These are phyloP conservation scores for Drosophila antonietae DNA, from an alignment of 2,888 invertebrate genomes.

Conservation along the genomic window DNA sequence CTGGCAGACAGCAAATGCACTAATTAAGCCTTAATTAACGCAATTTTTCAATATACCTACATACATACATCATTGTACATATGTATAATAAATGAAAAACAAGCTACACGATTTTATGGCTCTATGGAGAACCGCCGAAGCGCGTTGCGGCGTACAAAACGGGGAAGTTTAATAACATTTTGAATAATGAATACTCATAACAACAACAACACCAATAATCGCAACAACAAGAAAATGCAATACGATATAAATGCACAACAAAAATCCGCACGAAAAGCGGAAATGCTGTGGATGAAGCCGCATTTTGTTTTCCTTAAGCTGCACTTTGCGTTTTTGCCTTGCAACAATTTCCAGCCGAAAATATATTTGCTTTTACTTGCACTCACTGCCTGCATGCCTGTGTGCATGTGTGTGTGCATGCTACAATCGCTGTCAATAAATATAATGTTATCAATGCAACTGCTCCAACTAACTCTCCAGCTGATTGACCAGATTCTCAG, in stretches of 20 bases:
- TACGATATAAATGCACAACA: slow-evolving; percentile 64
- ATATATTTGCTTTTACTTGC: slow-evolving; percentile 40
- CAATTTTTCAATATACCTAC: slow-evolving; percentile 42
- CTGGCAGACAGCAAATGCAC: slow-evolving; percentile 46
- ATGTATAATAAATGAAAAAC: slow-evolving; percentile 37
- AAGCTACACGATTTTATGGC: slow-evolving; percentile 42
- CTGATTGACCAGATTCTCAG: slow-evolving; percentile 70
- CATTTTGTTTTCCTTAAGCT: slow-evolving; percentile 77
- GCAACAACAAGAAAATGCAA: slow-evolving; percentile 49
- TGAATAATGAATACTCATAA: slow-evolving; percentile 58
- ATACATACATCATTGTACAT: not conserved
- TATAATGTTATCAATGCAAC: slow-evolving; percentile 48
- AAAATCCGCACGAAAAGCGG: slow-evolving; percentile 69
- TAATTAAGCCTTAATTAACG: slow-evolving; percentile 75
- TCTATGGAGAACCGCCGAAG: slow-evolving; percentile 57
- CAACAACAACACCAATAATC: slow-evolving; percentile 32
- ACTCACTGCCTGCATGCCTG: not conserved
- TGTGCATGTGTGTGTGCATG: not conserved
- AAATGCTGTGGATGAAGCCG: slow-evolving; percentile 65
- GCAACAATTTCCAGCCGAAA: slow-evolving; percentile 40
- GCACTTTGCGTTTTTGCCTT: slow-evolving; percentile 39
- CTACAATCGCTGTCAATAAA: slow-evolving; percentile 39
- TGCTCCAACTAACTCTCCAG: slow-evolving; percentile 30
- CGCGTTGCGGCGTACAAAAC: slow-evolving; percentile 49
- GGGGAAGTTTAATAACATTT: slow-evolving; percentile 79